Conservation (phyloP, 35 echinoderm and acorn worm genomes). For the Lytechinus pictus region DNA sequence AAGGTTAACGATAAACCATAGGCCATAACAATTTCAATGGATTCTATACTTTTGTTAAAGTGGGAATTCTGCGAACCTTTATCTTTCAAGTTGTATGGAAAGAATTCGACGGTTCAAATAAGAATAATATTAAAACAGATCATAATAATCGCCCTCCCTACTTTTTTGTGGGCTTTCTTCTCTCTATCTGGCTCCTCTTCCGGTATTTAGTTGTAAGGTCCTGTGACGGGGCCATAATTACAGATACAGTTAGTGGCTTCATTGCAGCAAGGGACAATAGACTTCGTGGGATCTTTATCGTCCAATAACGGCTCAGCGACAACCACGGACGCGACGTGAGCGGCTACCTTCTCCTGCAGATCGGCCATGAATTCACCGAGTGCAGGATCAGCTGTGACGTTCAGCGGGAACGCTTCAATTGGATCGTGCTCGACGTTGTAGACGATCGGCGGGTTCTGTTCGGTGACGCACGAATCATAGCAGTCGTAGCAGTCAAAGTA, state of each 20-base stretch:
- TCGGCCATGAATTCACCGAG: slow-evolving; percentile 50
- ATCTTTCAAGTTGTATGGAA: too few relatives aligned
- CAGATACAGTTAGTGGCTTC: slow-evolving; percentile 81
- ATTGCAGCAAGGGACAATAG: slow-evolving; percentile 82
- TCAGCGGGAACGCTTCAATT: slow-evolving; percentile 67
- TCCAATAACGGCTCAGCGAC: slow-evolving; percentile 53
- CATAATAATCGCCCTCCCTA: not conserved
- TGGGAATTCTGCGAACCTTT: too few relatives aligned
- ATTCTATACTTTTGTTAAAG: too few relatives aligned
- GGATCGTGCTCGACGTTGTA: slow-evolving; percentile 86
- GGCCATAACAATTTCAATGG: too few relatives aligned
- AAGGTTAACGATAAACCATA: too few relatives aligned
- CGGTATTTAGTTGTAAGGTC: slow-evolving; percentile 31
- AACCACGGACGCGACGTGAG: slow-evolving; percentile 55
- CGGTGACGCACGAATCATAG: slow-evolving; percentile 55
- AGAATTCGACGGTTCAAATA: too few relatives aligned
- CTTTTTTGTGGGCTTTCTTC: not conserved
- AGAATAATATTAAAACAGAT: not conserved
- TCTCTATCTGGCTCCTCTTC: not conserved
- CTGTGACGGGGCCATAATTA: slow-evolving; percentile 59
- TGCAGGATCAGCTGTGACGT: not conserved
- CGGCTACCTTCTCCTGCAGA: slow-evolving; percentile 43
- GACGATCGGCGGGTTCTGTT: slow-evolving; percentile 77
- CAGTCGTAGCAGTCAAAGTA: slow-evolving; percentile 66
- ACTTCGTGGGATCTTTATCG: not conserved